A percentile compares a stretch with the other conserved stretches of the same genome.
phyloP scores from a whole-genome alignment of 2,888 invertebrate genomes.

The Drosophila mimetica region DNA sequence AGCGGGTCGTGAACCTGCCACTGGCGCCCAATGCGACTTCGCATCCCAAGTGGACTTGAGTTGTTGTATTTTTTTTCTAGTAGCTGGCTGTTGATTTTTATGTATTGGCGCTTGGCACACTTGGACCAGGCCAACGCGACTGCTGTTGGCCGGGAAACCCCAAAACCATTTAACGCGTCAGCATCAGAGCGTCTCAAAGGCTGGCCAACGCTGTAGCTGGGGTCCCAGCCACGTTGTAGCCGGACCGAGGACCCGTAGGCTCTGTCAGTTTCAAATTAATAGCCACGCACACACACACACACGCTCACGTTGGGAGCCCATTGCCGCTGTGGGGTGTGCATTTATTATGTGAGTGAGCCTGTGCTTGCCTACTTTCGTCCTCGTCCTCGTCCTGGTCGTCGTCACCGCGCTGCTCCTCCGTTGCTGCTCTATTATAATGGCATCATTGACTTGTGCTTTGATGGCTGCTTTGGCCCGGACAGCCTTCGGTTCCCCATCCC shows the following conservation, averaged over 20 bases:
- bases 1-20: slow-evolving; percentile 70
- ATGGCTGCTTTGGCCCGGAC: slow-evolving; percentile 44
- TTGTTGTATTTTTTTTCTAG: slow-evolving; percentile 33
- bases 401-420: slow-evolving; percentile 18
- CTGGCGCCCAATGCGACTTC: slow-evolving; percentile 56
- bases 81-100: slow-evolving; percentile 67
- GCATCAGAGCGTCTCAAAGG: slow-evolving; percentile 67
- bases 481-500: slow-evolving; percentile 7
- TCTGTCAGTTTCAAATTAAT: slow-evolving; percentile 75
- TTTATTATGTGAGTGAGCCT: slow-evolving; percentile 29
- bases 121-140: slow-evolving; percentile 53
- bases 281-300: slow-evolving; percentile 55
- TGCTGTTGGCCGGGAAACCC: slow-evolving; percentile 63
- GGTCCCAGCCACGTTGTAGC: slow-evolving; percentile 61
- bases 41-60: slow-evolving; percentile 58
- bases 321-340: slow-evolving; percentile 29
- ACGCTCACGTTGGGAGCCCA: no score
- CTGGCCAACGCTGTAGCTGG: slow-evolving; percentile 58
- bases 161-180: slow-evolving; percentile 77
- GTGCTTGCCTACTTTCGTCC: slow-evolving; percentile 44
- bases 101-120: slow-evolving; percentile 69
- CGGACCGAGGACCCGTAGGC: slow-evolving; percentile 57
- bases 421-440: slow-evolving; percentile 61
- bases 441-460: slow-evolving; percentile 72
- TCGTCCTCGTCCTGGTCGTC: slow-evolving; percentile 14